phyloP scores from a whole-genome alignment of 1,140 invertebrate genomes.

The Panagrolaimus sp. region DNA sequence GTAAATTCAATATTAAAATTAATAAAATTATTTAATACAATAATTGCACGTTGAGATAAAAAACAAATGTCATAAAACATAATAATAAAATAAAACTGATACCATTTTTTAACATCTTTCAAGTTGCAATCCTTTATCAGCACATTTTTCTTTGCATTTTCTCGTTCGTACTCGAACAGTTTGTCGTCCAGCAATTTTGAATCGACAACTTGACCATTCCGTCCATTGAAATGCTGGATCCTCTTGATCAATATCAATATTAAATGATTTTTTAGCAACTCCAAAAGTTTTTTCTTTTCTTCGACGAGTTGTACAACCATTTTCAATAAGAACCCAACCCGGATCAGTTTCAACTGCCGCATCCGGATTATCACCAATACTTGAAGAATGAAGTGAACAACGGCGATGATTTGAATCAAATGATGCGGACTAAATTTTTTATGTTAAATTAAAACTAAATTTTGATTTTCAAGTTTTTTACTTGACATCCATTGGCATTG shows the following conservation, averaged over 20 bases:
- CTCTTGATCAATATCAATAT: constrained; percentile 4
- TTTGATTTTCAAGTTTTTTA: not conserved
- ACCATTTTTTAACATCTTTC: constrained; percentile 5
- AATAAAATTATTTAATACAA: too few species aligned
- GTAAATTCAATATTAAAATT: too few species aligned
- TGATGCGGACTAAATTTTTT: constrained; percentile 4
- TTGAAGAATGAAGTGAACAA: constrained; percentile 4
- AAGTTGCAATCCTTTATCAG: constrained; percentile 17
- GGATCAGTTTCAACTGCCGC: constrained; percentile 7
- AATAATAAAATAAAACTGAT: too few species aligned
- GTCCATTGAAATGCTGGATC: not conserved
- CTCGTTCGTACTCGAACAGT: constrained; percentile 9
- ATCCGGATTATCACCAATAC: constrained; percentile 17
- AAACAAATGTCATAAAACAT: too few species aligned
- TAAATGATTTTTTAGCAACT: constrained; percentile 3
- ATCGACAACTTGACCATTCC: constrained; percentile 16
- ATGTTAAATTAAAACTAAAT: constrained; percentile 2
- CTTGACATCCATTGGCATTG: constrained; percentile 18
- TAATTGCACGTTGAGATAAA: too few species aligned
- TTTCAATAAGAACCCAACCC: constrained; percentile 19
- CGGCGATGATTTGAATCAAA: constrained; percentile 19
- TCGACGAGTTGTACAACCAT: constrained; percentile 3
- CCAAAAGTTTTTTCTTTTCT: constrained; percentile 1
- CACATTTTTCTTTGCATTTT: constrained; percentile 7
- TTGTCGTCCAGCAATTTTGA: constrained; percentile 17